Base-by-base conservation (phyloP, 2,113 vertebrate species). In the Dromas ardeola region DNA sequence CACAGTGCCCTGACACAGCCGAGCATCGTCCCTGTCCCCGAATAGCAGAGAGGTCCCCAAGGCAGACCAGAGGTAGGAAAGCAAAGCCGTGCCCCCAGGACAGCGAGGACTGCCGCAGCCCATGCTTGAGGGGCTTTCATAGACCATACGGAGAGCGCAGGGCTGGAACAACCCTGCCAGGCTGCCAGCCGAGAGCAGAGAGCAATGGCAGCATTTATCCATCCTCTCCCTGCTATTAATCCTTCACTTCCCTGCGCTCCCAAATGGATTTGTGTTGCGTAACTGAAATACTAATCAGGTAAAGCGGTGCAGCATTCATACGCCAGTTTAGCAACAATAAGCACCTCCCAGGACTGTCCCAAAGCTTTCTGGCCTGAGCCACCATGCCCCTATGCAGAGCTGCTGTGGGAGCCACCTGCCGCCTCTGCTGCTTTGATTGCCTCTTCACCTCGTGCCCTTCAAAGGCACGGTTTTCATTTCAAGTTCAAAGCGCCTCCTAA, bases 121-220 rank as follows among this genome's bases (percentile, higher is more conserved):
- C 73, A 17, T 0, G 12, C 13, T 65, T 81, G 73, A 81, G 30
- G 9, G 2, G 20, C 62, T 87, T 78, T 58, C 67, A 65, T 22
- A 66, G 49, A 55, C 43, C 78, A 43, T 26, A 81, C 0, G 0
- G 71, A 65, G 50, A 59, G 77, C 1, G 0, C 38, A 36, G 71
- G 59, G n/a, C 67, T 93, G 86, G 62, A 66, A 83, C 40, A 77
- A 50, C 53, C 25, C 63, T 36, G 79, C 40, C 92, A 78, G 58
- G 52, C 52, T 88, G 84, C 84, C 88, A 90, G 90, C 40, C 0
- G 0, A 53, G 73, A 88, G 87, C 92, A 79, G 69, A 93, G 73
- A 91, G 92, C 81, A 88, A 58, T 10, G 36, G 84, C 67, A 91
- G 67, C 66, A 8, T 93, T 94, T 88, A 95, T 58, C 72, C 63